These are phyloP conservation scores for Tricholaema leucomelas DNA, from an alignment of 2,113 vertebrate genomes.

Conservation along the genomic window DNA sequence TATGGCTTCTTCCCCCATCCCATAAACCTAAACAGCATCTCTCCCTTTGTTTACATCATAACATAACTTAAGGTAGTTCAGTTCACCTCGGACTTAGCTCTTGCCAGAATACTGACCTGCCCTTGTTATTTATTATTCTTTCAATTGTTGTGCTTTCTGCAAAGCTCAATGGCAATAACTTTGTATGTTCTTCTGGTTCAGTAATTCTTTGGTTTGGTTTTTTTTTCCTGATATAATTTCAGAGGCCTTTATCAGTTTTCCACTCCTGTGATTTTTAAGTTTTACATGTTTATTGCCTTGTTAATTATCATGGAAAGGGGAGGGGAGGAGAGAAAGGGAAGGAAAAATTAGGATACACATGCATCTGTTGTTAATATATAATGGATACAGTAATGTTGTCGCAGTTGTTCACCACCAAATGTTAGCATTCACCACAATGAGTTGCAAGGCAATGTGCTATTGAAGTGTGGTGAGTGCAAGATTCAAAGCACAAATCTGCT, in stretches of 20 bases:
- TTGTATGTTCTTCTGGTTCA: slow-evolving; percentile 34
- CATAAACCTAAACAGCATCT: not conserved
- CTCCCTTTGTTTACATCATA: not conserved
- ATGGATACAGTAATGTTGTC: not conserved
- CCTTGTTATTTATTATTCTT: slow-evolving; percentile 21
- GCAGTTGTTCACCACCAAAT: slow-evolving; percentile 32
- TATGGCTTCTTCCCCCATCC: not conserved
- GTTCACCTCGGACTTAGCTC: not conserved
- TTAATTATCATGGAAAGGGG: slow-evolving; percentile 34
- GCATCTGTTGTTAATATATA: slow-evolving; percentile 29
- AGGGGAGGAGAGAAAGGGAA: not conserved
- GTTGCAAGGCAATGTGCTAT: not conserved
- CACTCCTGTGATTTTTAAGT: slow-evolving; percentile 53
- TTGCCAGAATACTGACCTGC: not conserved
- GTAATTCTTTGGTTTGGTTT: not conserved
- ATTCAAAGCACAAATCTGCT: slow-evolving; percentile 20
- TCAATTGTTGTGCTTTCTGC: not conserved
- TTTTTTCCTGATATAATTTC: not conserved
- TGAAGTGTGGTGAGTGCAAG: slow-evolving; percentile 1
- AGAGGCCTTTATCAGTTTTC: slow-evolving; percentile 53
- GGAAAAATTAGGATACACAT: not conserved
- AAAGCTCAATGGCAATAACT: slow-evolving; percentile 22
- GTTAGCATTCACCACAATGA: not conserved
- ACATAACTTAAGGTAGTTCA: not conserved
- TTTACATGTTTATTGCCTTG: slow-evolving; percentile 49